Conservation (phyloP, 2,113 vertebrate genomes). For the Erythrolamprus reginae region DNA sequence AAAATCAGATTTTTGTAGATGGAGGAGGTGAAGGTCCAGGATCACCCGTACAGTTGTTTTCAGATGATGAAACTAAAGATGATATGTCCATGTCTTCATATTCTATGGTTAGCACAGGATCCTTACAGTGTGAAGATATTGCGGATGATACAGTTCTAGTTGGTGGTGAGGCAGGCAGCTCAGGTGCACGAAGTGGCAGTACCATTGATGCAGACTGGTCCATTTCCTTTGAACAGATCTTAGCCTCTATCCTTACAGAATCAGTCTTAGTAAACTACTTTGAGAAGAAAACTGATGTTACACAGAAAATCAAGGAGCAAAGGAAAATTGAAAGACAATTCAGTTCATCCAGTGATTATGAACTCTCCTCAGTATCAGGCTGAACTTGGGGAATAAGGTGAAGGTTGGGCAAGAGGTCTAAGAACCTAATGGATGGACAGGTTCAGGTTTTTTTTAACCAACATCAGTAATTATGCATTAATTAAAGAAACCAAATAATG, state of each 20-base stretch:
- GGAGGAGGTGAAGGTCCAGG: conserved; percentile 60
- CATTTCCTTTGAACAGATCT: conserved; percentile 93
- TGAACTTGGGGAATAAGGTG: conserved; percentile 57
- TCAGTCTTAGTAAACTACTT: conserved; percentile 90
- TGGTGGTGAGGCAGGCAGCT: conserved; percentile 64
- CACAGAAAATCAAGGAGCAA: conserved; percentile 81
- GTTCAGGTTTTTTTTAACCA: conserved; percentile 21
- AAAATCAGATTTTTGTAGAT: conserved; percentile 59
- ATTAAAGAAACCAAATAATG: conserved; percentile 48
- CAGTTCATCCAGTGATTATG: conserved; percentile 86
- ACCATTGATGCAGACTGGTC: conserved; percentile 87
- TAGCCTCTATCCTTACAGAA: conserved; percentile 93
- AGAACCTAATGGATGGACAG: conserved; percentile 41
- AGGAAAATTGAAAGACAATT: conserved; percentile 84
- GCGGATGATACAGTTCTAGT: conserved; percentile 84
- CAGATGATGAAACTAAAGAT: conserved; percentile 85
- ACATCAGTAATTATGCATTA: conserved; percentile 45
- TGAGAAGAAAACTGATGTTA: conserved; percentile 83
- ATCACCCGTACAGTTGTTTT: conserved; percentile 65
- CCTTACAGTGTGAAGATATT: conserved; percentile 88
- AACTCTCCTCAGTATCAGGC: conserved; percentile 71
- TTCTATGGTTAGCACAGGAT: conserved; percentile 86
- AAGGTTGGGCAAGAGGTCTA: conserved; percentile 24
- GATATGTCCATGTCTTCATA: conserved; percentile 92
- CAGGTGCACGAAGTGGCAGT: conserved; percentile 66